These are phyloP conservation scores for Syngnathus typhle DNA, from an alignment of 2,113 vertebrate species.

Conservation along the genomic window DNA sequence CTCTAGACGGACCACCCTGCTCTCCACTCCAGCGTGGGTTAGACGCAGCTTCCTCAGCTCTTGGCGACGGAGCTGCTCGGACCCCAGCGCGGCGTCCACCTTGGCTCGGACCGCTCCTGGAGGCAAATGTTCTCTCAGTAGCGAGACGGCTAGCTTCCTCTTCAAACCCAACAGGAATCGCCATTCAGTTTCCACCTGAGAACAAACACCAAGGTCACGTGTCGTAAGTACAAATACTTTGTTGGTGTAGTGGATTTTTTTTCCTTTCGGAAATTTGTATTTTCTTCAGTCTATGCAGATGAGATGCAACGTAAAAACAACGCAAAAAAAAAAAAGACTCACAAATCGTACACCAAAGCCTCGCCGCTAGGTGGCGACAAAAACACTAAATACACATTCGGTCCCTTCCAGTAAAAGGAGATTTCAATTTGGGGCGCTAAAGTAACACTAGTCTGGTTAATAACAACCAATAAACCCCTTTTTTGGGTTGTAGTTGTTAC, in stretches of 20 bases:
- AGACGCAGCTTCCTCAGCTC: constrained; percentile 52
- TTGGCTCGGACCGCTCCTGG: constrained; percentile 48
- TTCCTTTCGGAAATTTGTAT: too few relatives aligned
- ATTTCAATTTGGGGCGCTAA: background rate
- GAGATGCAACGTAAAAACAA: too few relatives aligned
- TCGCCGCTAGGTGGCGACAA: background rate
- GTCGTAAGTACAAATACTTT: too few relatives aligned
- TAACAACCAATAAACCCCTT: too few relatives aligned
- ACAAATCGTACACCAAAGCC: background rate
- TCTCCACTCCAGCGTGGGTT: constrained; percentile 72
- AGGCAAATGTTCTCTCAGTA: constrained; percentile 46
- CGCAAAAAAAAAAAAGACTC: too few relatives aligned
- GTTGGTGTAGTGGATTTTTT: too few relatives aligned
- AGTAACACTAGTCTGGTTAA: background rate
- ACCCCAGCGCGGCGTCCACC: constrained; percentile 53
- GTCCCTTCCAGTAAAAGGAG: too few relatives aligned
- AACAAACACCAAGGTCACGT: background rate
- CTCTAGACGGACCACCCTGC: constrained; percentile 60
- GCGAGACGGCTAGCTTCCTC: constrained; percentile 52
- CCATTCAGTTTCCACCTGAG: constrained; percentile 66
- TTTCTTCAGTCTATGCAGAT: too few relatives aligned
- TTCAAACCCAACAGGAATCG: constrained; percentile 55
- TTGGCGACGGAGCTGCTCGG: constrained; percentile 64
- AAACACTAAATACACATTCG: too few relatives aligned
- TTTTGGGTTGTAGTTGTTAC: too few relatives aligned